Base-by-base conservation (phyloP, 2,888 invertebrate species). In the Caradrina clavipalpis region DNA sequence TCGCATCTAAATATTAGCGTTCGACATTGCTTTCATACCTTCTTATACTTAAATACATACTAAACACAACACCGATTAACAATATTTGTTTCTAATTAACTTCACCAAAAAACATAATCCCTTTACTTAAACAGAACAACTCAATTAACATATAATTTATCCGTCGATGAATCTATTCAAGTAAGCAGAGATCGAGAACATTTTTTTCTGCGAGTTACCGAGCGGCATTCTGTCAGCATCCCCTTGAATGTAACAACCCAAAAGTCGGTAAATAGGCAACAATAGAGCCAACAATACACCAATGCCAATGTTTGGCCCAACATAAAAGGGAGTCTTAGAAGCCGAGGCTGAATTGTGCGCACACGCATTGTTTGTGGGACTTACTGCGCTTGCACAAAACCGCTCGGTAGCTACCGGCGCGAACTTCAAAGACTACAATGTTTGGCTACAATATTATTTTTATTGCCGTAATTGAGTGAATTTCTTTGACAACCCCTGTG, bases 211-310 rank as follows among this genome's bases (percentile, higher is more conserved):
- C 45, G 53, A 68, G 58, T 76, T 71, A 53, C 63, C 80, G 73
- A 78, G 86, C 88, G 87, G 87, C 90, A 89, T 89, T 88, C 81
- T 87, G 85, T 85, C 88, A 86, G 88, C 63, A 69, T 83, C 81
- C 91, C 93, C 91, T 92, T 92, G 89, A 92, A 85, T 88, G 89
- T 89, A 90, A 89, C 91, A 92, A 90, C 94, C 95, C 94, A 92
- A 95, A 94, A 95, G 95, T 95, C 93, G 95, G 95, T 95, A 95
- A 95, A 95, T 93, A 94, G 90, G 73, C 85, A 88, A 96, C 95
- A 96, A 96, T 92, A 90, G 93, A 83, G 73, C 76, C 81, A 81
- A 96, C 95, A 95, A 96, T 94, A 78, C 88, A 76, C 92, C 91
- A 93, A 94, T 94, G 92, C 94, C 95, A 92, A 95, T 95, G 95